A percentile compares a stretch with the other conserved stretches of the same genome.
Evolutionary conservation across 2,113 vertebrate genomes (phyloP).

Genomic region (Cyanoramphus novaezelandiae): DNA sequence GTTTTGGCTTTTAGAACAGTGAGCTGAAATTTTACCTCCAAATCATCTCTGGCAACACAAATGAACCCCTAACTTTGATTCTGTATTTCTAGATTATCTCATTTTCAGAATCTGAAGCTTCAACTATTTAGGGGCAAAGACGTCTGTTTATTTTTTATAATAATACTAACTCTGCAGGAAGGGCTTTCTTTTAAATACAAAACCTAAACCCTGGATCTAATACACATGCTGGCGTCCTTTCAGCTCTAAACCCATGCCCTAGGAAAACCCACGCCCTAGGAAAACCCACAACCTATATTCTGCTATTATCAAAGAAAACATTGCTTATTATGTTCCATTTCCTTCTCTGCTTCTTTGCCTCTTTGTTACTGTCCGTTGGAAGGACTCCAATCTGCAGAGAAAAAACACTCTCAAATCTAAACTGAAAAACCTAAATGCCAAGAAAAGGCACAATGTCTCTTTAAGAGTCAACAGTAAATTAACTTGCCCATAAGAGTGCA

Average conservation of each 20-base stretch:
- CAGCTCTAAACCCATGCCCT: not conserved
- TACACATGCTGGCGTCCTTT: not conserved
- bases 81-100: not conserved
- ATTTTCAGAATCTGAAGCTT: constrained; percentile 12
- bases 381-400: constrained; percentile 31
- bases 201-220: not conserved
- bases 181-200: not conserved
- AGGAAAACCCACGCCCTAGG: not conserved
- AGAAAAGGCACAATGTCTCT: constrained; percentile 73
- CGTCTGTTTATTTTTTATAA: not conserved
- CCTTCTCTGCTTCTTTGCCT: constrained; percentile 17
- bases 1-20: not conserved
- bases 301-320: not conserved
- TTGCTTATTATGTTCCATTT: constrained; percentile 36
- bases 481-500: constrained; percentile 82
- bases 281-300: not conserved
- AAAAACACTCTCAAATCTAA: constrained; percentile 19
- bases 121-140: not conserved
- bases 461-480: constrained; percentile 87
- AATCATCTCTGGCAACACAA: not conserved
- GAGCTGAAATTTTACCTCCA: not conserved
- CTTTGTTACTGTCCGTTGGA: constrained; percentile 33
- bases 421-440: constrained; percentile 46
- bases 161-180: not conserved
- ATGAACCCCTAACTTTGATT: not conserved